Percentiles rank a stretch among this genome's conserved stretches.
Conservation (phyloP, 2,888 invertebrate genomes). For the Conus canariensis region DNA sequence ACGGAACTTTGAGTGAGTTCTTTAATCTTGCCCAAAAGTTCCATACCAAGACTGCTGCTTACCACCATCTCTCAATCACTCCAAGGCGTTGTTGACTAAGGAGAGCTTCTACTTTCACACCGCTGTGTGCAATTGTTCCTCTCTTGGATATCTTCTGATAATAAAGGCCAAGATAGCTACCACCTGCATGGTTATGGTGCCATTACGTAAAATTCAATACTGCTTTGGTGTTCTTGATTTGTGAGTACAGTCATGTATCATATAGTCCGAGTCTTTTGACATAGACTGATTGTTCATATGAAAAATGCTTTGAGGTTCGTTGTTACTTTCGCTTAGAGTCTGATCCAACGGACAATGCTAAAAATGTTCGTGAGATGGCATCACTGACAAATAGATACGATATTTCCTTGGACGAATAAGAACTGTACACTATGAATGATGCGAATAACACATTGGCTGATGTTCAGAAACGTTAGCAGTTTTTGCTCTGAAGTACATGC, state of each 20-base stretch:
- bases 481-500: background rate
- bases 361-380: background rate
- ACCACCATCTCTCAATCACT: background rate
- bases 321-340: background rate
- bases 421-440: background rate
- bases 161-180: background rate
- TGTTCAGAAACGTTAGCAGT: background rate
- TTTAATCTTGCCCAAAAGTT: background rate
- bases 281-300: background rate
- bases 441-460: background rate
- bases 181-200: background rate
- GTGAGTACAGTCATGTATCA: background rate
- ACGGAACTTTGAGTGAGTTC: background rate
- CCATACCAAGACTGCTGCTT: background rate
- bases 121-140: background rate
- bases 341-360: background rate
- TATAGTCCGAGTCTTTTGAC: background rate
- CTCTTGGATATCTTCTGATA: background rate
- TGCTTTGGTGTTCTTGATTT: background rate
- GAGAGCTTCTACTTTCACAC: background rate
- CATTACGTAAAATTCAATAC: background rate
- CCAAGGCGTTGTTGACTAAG: background rate
- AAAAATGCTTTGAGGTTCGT: background rate
- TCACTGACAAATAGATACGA: background rate
- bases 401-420: background rate